phyloP scores from a whole-genome alignment of 2,888 invertebrate species.

The Coleophora deauratella region DNA sequence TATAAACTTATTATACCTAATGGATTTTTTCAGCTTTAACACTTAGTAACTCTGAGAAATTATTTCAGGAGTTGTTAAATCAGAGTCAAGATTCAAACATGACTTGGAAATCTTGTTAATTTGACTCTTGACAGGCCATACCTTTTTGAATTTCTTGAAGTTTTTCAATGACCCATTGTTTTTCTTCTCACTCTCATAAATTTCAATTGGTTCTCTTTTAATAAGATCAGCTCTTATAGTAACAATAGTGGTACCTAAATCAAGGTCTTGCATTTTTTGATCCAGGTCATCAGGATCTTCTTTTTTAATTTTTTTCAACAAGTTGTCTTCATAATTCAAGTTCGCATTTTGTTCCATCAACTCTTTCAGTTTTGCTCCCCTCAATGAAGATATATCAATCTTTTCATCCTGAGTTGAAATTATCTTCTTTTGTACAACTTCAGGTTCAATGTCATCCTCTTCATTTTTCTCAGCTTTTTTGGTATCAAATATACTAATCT shows the following conservation, averaged over 20 bases:
- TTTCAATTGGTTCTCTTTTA: conserved; percentile 44
- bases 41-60: conserved; percentile 6
- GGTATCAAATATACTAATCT: conserved; percentile 26
- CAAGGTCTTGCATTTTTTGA: conserved; percentile 43
- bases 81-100: conserved; percentile 23
- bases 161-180: conserved; percentile 27
- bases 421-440: conserved; percentile 16
- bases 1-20: no score
- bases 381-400: conserved; percentile 39
- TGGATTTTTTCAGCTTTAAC: no score
- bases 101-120: conserved; percentile 35
- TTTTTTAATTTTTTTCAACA: conserved; percentile 29
- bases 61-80: conserved; percentile 5
- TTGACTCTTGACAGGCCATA: conserved; percentile 59
- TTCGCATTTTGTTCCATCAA: conserved; percentile 34
- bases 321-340: conserved; percentile 15
- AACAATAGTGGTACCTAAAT: conserved; percentile 50
- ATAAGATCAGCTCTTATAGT: conserved; percentile 45
- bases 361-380: conserved; percentile 53
- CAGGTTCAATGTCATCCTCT: conserved; percentile 14
- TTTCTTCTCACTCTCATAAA: conserved; percentile 22
- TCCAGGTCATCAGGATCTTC: conserved; percentile 43
- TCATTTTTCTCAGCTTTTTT: conserved; percentile 13
- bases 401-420: conserved; percentile 8
- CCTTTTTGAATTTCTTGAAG: conserved; percentile 64